Evolutionary conservation across 2,888 invertebrate species (phyloP), one percentile per base, ranked within the genome.

Genomic region (Rhyacophila evoluta): DNA sequence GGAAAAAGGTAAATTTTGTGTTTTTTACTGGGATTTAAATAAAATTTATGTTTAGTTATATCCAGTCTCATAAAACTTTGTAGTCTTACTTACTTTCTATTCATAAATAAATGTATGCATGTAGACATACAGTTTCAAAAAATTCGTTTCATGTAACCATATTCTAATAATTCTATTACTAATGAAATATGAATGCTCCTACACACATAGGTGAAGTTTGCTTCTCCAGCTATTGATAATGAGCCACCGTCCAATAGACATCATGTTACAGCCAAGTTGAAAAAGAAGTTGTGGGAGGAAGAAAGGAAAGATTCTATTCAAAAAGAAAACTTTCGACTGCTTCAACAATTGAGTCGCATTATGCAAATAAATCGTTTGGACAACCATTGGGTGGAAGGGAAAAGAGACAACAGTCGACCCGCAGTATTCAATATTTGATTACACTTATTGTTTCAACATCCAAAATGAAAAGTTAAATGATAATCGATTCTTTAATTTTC

Each of bases 261-360:
- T 10, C 95, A 95, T 86, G 93, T 95, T 4, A 88, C 89, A 6
- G 85, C 90, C 78, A 95, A 95, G 85, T 87, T 92, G 80, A 94
- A 94, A 87, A 93, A 93, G 85, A 87, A 90, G 73, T 94, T 94
- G 85, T 90, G 90, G 39, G 94, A 95, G 87, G 87, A 88, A 37
- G 95, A 95, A 84, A 89, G 95, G 39, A 90, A 89, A 83, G 85
- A 87, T 78, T 90, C 91, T 86, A 93, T 95, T 68, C 91, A 92
- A 85, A 87, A 87, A 73, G 94, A 94, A 84, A 95, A 95, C 87
- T 91, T 92, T 83, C 89, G 92, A 68, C 86, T 95, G 77, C 87
- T 94, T 83, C 93, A 94, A 86, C 91, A 93, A 72, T 88, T 95
- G 82, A 88, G 89, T 77, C 88, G 89, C 82, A 92, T 95, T 83